These are phyloP conservation scores for Sebastiscus tertius DNA, from an alignment of 2,797 vertebrate species.

Conservation along the genomic window DNA sequence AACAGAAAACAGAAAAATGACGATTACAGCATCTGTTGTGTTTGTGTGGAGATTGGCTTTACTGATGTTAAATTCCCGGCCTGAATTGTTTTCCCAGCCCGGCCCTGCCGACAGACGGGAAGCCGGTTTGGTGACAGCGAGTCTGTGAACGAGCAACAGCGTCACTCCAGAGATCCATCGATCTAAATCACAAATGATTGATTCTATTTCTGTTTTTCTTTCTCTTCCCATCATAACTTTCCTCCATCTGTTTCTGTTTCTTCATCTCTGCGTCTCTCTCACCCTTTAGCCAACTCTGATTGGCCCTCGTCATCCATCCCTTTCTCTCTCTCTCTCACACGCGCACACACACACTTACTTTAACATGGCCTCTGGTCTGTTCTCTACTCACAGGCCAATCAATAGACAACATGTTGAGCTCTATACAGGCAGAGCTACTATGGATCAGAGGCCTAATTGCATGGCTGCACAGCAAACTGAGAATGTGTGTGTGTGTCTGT, in stretches of 20 bases:
- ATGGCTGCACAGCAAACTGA: conserved; percentile 12
- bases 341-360: conserved; percentile 20
- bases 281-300: background rate
- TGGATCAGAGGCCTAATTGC: conserved; percentile 58
- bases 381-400: conserved; percentile 59
- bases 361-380: conserved; percentile 64
- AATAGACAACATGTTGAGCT: conserved; percentile 69
- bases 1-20: too few relatives aligned
- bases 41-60: too few relatives aligned
- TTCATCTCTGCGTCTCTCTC: background rate
- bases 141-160: conserved; percentile 6
- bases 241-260: background rate
- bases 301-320: background rate
- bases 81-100: too few relatives aligned
- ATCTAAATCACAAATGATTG: background rate
- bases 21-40: too few relatives aligned
- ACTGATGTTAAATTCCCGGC: too few relatives aligned
- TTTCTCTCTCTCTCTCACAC: background rate
- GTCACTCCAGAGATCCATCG: conserved; percentile 5
- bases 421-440: conserved; percentile 48
- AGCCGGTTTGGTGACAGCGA: background rate
- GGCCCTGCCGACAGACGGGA: background rate
- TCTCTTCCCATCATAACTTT: background rate
- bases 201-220: conserved; percentile 4
- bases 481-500: background rate